Base-by-base conservation (phyloP, 1,140 invertebrate species). In the Pentalonia nigronervosa region DNA sequence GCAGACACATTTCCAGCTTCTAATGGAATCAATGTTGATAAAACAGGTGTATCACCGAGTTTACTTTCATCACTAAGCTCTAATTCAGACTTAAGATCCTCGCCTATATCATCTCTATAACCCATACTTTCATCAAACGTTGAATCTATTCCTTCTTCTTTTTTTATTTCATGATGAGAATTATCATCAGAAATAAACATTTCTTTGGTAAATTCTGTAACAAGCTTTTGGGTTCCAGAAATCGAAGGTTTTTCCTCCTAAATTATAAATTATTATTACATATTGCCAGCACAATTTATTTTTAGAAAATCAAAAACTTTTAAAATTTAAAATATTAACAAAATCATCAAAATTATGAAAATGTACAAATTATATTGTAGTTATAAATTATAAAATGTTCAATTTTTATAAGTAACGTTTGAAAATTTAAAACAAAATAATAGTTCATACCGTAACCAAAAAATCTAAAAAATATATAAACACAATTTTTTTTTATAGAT, bases 151-250 rank as follows among this genome's bases (percentile, higher is more conserved):
- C 34, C 48, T 47, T 48, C 36, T 76, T 87, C 90, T 76, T 93
- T 91, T 67, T 93, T 83, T 84, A 90, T 93, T 20, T 60, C 88
- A 36, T 88, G 36, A n/a, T 67, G 41, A 3, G 76, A 93, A 50
- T 90, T 90, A 87, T 94, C 81, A 88, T 95, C 94, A 41, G 94
- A 94, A 93, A 95, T 95, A 93, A 96, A 96, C 96, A 96, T 96
- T 94, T 96, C 96, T 94, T 96, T 96, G 90, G 95, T 96, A 93
- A 96, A 96, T 94, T 96, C 95, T 2, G 96, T 96, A 34, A 96
- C 95, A 50, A 96, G 94, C 23, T 93, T 93, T 53, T 94, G 91
- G 6, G 87, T 45, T 89, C 91, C 60, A 41, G 90, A 91, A 14
- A 84, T 87, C 45, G 56, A 53, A 45, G 76, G 91, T 81, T 91